Conservation (phyloP, 1,140 invertebrate species). For the Meloidogyne floridensis region DNA sequence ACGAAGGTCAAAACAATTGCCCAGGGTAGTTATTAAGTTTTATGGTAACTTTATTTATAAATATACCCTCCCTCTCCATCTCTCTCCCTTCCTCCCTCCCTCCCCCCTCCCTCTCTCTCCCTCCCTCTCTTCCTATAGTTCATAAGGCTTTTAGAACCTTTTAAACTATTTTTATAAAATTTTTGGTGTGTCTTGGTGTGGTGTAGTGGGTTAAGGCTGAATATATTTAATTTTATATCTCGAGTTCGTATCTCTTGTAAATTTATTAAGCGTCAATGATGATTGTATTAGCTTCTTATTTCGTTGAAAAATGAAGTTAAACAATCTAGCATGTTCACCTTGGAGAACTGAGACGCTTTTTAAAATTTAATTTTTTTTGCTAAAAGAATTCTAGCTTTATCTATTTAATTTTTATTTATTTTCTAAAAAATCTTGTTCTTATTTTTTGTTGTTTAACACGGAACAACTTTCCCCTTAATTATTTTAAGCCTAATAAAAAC, state of each 20-base stretch:
- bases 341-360: slow-evolving; percentile 5
- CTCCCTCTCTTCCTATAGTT: too few relatives aligned
- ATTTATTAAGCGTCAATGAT: not conserved
- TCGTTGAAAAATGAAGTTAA: not conserved
- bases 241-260: not conserved
- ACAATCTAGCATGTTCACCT: not conserved
- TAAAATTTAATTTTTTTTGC: not conserved
- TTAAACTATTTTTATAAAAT: too few relatives aligned
- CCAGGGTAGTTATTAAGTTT: too few relatives aligned
- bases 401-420: not conserved
- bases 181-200: not conserved
- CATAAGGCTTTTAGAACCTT: too few relatives aligned
- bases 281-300: not conserved
- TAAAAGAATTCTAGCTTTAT: not conserved
- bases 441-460: not conserved
- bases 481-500: not conserved
- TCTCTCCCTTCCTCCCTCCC: too few relatives aligned
- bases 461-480: not conserved
- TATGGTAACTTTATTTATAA: too few relatives aligned
- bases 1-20: too few relatives aligned
- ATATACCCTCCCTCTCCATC: too few relatives aligned
- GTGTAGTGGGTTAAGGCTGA: not conserved
- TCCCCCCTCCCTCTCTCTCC: too few relatives aligned
- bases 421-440: too few relatives aligned
- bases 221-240: not conserved